Evolutionary conservation across 2,888 invertebrate genomes (phyloP), one percentile per base, ranked within the genome.

Genomic region (Tipula lateralis): DNA sequence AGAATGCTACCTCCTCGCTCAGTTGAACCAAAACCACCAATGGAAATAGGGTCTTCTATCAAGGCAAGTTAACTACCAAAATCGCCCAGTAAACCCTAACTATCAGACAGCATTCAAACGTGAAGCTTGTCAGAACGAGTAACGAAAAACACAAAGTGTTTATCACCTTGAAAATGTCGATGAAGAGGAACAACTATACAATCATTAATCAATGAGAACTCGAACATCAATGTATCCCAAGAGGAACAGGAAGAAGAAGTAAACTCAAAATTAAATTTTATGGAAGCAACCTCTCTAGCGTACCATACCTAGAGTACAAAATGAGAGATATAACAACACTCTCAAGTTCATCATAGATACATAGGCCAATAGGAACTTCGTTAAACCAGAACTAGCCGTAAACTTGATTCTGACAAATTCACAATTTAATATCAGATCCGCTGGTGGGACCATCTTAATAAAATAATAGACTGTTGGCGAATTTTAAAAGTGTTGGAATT

Each of bases 261-360:
- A 84, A 13, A 29, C 30, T 24, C 16, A 29, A 85, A 86, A 44
- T 29, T 85, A 84, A 85, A 86, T 86, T 86, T 86, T 85, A 85
- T 85, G 85, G 85, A 29, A 3, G 84, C 39, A n/a, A 85, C 85
- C 86, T 85, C 50, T 86, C 85, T 83, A 85, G 85, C 66, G 12
- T 85, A 34, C 84, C 85, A 44, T 85, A 85, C 29, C 29, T 86
- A 85, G 85, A 85, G 9, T 81, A 86, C 50, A 1, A 12, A 2
- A 34, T 24, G 0, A 83, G 83, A 29, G 50, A n/a, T n/a, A 86
- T 19, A 85, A 84, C 6, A 82, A 81, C 30, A 83, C 81, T 2
- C 44, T 86, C 30, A 83, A 86, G 83, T 86, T 85, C 12, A 29
- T 86, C 3, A 66, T 36, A 36, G 36, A 36, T 12, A 36, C 36